Percentiles rank a stretch among this genome's conserved stretches.
These are phyloP conservation scores for Coilia nasus DNA, from an alignment of 2,797 vertebrate species.

Conservation along the genomic window DNA sequence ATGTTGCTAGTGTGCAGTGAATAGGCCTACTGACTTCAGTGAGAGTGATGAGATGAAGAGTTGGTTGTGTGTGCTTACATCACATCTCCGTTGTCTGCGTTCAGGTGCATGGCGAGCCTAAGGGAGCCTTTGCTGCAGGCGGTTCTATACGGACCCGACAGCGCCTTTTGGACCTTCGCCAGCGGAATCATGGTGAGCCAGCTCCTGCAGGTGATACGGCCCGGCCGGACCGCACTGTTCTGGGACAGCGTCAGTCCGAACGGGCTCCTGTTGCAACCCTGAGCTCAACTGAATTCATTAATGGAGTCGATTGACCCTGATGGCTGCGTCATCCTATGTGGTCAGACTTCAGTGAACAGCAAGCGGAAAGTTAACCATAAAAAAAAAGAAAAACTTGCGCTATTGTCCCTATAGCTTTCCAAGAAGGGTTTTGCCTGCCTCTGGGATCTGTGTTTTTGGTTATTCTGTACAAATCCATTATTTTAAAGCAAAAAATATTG, in stretches of 20 bases:
- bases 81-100: neutral
- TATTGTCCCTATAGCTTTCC: neutral
- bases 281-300: neutral
- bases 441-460: neutral
- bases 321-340: neutral
- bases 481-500: neutral
- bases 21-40: neutral
- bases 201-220: neutral
- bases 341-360: constrained; percentile 2
- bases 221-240: neutral
- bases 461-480: neutral
- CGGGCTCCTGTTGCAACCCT: neutral
- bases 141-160: constrained; percentile 73
- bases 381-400: neutral
- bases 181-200: constrained; percentile 83
- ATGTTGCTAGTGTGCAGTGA: neutral
- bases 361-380: neutral
- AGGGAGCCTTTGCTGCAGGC: constrained; percentile 86
- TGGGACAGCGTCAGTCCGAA: neutral
- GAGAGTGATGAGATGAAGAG: neutral
- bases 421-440: neutral
- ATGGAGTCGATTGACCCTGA: neutral
- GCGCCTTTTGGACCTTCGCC: constrained; percentile 84
- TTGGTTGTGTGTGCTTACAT: neutral
- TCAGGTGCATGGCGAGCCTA: constrained; percentile 90